Base-by-base conservation (phyloP, 1,140 invertebrate species). In the Phortica variegata region DNA sequence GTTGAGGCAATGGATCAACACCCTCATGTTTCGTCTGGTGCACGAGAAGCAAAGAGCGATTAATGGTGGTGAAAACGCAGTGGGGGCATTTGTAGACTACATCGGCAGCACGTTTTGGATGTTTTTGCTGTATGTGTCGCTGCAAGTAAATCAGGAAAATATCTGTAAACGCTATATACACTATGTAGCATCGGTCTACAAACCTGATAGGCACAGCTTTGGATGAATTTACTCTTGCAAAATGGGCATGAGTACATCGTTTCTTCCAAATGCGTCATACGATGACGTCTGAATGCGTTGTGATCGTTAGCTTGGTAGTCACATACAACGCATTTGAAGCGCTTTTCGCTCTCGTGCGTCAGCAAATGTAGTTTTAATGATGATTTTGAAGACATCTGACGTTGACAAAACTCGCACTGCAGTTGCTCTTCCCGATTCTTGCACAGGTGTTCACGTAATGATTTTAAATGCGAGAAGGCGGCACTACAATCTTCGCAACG, bases 241-340 rank as follows among this genome's bases (percentile, higher is more conserved):
- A 84, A 81, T 32, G 81, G 81, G 61, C 88, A 90, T 54, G 83
- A 81, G 63, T 89, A 89, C 0, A 85, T 82, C 84, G 84, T 38
- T 81, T n/a, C 87, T 6, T 84, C 84, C 16, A 55, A 56, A 72
- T 94, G 91, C 16, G 84, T 78, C 76, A 87, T 86, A 49, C 85
- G 84, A 75, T 93, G 91, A 2, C 90, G 81, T 23, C 90, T 77
- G 40, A 93, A 78, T 1, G 89, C 87, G 66, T 92, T 93, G 73
- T 91, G 89, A 69, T 93, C 89, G 1, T 85, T 82, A 4, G 88
- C 85, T 3, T 80, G 77, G 74, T 91, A 94, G 7, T 79, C 77
- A 75, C 93, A 95, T 29, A 80, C 75, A 21, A 85, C 80, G 66
- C 93, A 95, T 17, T 82, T 78, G 71, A 91, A 94, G 0, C 90